Percentiles rank a stretch among this genome's conserved stretches.
These are phyloP conservation scores for Falco novaeseelandiae DNA, from an alignment of 2,797 vertebrate genomes.

Conservation along the genomic window DNA sequence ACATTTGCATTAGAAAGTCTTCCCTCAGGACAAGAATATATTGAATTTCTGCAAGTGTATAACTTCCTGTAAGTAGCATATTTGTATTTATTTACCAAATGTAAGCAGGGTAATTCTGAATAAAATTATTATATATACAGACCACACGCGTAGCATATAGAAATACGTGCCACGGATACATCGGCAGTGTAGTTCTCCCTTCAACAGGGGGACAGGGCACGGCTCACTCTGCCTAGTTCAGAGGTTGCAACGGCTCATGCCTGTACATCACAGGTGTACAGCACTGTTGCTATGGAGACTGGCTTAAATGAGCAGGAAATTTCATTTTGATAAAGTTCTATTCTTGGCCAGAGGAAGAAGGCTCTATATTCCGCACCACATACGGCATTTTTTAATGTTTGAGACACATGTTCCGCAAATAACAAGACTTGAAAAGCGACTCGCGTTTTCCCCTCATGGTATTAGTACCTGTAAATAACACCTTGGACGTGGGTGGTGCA, in stretches of 20 bases:
- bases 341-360: conserved; percentile 32
- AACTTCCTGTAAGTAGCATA: conserved; percentile 9
- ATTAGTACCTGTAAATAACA: not conserved
- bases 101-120: not conserved
- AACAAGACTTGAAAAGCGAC: not conserved
- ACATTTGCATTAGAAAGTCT: not conserved
- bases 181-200: not conserved
- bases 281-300: conserved; percentile 44
- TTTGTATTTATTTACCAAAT: conserved; percentile 33
- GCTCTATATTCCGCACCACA: conserved; percentile 21
- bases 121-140: not conserved
- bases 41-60: conserved; percentile 18
- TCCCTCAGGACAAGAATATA: conserved; percentile 39
- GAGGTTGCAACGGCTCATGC: not conserved
- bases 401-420: not conserved
- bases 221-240: conserved; percentile 15
- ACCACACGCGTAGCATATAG: not conserved
- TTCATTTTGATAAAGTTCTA: conserved; percentile 58
- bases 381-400: not conserved
- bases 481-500: not conserved
- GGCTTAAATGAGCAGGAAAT: conserved; percentile 42
- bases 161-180: not conserved
- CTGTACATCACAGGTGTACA: conserved; percentile 26
- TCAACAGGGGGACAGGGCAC: not conserved
- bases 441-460: not conserved